Evolutionary conservation across 1,140 invertebrate genomes (phyloP).

Genomic region (Atta colombica): DNA sequence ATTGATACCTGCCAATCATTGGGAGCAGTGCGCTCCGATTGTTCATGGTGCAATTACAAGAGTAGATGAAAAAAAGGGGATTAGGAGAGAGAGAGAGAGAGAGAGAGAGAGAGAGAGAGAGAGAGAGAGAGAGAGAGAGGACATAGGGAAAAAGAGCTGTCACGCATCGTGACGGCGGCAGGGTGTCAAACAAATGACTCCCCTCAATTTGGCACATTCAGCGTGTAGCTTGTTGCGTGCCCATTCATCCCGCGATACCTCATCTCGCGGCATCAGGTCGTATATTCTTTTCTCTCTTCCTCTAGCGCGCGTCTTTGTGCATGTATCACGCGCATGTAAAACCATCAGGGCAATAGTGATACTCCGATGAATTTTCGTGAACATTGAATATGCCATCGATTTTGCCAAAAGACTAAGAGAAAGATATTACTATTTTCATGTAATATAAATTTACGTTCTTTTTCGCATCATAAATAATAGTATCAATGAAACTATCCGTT

Average conservation of each 20-base stretch:
- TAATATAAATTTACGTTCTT: not conserved
- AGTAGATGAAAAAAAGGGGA: slow-evolving; percentile 51
- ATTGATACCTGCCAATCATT: slow-evolving; percentile 74
- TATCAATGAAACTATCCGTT: not conserved
- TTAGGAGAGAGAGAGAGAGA: slow-evolving; percentile 41
- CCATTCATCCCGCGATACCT: slow-evolving; percentile 75
- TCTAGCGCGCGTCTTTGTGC: not conserved
- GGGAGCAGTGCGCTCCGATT: slow-evolving; percentile 59
- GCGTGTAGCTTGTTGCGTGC: slow-evolving; percentile 79
- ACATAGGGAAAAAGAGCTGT: slow-evolving; percentile 60
- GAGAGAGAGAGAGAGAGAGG: slow-evolving; percentile 21
- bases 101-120: slow-evolving; percentile 14
- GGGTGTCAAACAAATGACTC: slow-evolving; percentile 73
- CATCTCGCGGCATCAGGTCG: slow-evolving; percentile 61
- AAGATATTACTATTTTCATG: not conserved
- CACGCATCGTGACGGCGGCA: slow-evolving; percentile 63
- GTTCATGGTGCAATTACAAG: slow-evolving; percentile 72
- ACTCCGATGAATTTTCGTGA: not conserved
- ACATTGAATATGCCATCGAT: not conserved
- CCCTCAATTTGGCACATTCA: slow-evolving; percentile 80
- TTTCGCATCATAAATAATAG: not conserved
- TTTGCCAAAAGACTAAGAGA: not conserved
- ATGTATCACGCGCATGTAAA: not conserved
- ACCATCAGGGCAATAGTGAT: not conserved
- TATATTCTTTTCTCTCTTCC: not conserved